Base-by-base conservation (phyloP, 2,113 vertebrate genomes). In the Paratilapia polleni region DNA sequence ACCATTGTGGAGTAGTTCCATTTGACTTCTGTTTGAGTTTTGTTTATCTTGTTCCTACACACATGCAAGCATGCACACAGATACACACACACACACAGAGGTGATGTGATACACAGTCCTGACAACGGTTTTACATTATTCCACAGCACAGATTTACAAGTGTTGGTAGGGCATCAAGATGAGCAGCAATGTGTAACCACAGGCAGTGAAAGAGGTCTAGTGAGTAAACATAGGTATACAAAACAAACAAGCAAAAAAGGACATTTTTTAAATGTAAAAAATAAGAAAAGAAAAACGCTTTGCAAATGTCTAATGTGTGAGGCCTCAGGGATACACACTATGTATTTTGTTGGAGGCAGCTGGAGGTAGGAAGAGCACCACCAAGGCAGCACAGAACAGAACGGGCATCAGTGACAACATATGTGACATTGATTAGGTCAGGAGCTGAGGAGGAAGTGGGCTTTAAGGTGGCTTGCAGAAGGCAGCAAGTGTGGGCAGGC, bases 21-120 rank as follows among this genome's bases (percentile, higher is more conserved):
- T 34, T 54, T 73, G 43, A 54, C 68, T 73, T 73, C 66, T 73
- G 47, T 54, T 31, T n/a, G 68, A 54, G 26, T 31, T 73, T 31
- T 52, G 26, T 73, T 73, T 54, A 73, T 73, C 68, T 73, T 73
- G 10, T n/a, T 54, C 47, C 24, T 49, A 70, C 24, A 70, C 26
- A 54, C 47, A 54, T 31, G 26, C 0, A 49, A 47, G 13, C 47
- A 47, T 5, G 3, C 43, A 5, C 43, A 47, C 43, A 47, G 13
- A 47, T 13, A 49, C 47, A 17, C 43, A 47, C 4, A 15, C 43
- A 2, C 66, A 73, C 47, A 73, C 19, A 73, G 26, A 73, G 66
- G 17, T 20, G 43, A 70, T 31, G 66, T 52, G 26, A 54, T 31
- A 54, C 68, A 73, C 68, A 73, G 68, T 73, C 47, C 47, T 73